Evolutionary conservation across 2,888 invertebrate genomes (phyloP), one percentile per base, ranked within the genome.

Genomic region (Crocallis elinguaria): DNA sequence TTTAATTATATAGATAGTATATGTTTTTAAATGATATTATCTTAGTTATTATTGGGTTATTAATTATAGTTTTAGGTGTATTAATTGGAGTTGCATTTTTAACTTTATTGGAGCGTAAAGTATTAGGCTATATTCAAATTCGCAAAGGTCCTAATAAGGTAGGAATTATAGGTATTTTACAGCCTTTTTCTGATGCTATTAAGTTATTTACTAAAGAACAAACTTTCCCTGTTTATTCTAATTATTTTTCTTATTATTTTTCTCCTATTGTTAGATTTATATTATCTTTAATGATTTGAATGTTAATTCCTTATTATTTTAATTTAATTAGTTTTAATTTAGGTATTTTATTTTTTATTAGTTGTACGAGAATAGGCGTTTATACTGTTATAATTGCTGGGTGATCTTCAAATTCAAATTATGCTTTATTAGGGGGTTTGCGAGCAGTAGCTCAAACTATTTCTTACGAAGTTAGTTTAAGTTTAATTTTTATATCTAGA

Each of bases 401-500:
- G 0, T 95, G 95, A 8, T 95, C 94, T 63, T 95, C 94, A 7
- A 95, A 95, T 92, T 95, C 94, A 45, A 94, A 93, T 86, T 95
- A 95, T 94, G 84, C 95, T 30, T 88, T 95, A 76, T 92, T 95
- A 73, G 95, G 95, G 0, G 92, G 93, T 0, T 84, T 95, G 60
- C 95, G 95, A 0, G 90, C 93, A 0, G 92, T 95, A 0, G 94
- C 95, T 81, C 95, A 95, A 83, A 94, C 94, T 51, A 94, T 95
- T 93, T 95, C 95, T 73, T 95, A 95, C 93, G 95, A 95, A 82
- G 94, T 95, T 27, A 94, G 94, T 11, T 92, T 95, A 75, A 81
- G 92, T 75, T 92, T 95, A 73, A 92, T 95, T 91, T 87, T 95
- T 78, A 77, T 94, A 73, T 92, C 90, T 53, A 87, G 93, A 79